A percentile compares a stretch with the other conserved stretches of the same genome.
Conservation (phyloP, 2,888 invertebrate species). For the Octodonta nipae region DNA sequence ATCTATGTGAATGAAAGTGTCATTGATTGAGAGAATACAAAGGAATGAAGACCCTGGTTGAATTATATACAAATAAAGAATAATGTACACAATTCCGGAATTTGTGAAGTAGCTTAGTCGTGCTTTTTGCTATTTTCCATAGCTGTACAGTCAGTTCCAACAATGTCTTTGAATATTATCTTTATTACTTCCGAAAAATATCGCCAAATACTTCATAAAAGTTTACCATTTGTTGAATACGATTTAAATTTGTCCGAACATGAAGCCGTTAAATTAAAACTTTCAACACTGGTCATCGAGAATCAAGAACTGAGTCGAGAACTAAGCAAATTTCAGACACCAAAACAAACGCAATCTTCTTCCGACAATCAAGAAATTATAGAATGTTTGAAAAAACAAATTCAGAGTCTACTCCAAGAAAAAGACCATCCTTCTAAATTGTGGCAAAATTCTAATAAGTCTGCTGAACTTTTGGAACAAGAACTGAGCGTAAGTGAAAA, state of each 20-base stretch:
- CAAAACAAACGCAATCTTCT: conserved; percentile 5
- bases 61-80: too few species aligned
- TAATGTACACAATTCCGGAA: too few species aligned
- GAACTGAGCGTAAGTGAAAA: conserved; percentile 40
- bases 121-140: too few species aligned
- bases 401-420: conserved; percentile 37
- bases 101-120: too few species aligned
- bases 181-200: too few species aligned
- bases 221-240: too few species aligned
- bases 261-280: conserved; percentile 14
- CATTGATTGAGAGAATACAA: too few species aligned
- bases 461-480: conserved; percentile 51
- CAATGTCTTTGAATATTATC: too few species aligned
- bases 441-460: conserved; percentile 54
- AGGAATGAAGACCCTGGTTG: too few species aligned
- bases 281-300: conserved; percentile 17
- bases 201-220: too few species aligned
- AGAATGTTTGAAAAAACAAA: conserved; percentile 22
- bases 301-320: conserved; percentile 18
- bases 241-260: conserved; percentile 20
- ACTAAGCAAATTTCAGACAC: conserved; percentile 9
- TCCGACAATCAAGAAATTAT: conserved; percentile 12
- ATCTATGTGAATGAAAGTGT: too few species aligned
- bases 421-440: conserved; percentile 49
- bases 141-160: too few species aligned